Evolutionary conservation across 2,113 vertebrate species (phyloP).

Genomic region (Megaptera novaeangliae): DNA sequence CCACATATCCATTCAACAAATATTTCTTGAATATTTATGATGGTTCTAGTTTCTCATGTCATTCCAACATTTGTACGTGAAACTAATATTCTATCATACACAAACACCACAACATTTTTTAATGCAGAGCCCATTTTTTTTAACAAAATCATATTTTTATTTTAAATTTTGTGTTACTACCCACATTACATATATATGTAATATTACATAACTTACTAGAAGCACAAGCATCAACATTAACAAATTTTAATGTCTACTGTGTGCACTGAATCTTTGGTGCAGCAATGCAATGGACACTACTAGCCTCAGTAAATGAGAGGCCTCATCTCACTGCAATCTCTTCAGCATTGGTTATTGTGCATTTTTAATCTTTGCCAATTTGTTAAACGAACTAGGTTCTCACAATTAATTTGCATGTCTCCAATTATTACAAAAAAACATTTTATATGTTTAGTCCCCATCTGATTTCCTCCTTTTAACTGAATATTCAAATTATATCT

Average conservation of each 20-base stretch:
- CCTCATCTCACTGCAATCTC: neutral
- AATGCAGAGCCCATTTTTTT: neutral
- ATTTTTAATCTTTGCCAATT: neutral
- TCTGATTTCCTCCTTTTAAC: neutral
- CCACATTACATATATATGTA: neutral
- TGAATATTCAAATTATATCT: neutral
- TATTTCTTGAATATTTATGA: neutral
- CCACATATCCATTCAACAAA: neutral
- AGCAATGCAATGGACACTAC: neutral
- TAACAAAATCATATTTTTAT: neutral
- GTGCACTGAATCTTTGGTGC: neutral
- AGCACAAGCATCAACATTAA: neutral
- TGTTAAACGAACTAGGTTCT: conserved; percentile 12
- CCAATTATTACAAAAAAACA: neutral
- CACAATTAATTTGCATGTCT: neutral
- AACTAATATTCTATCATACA: neutral
- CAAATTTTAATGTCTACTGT: neutral
- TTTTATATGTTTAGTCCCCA: neutral
- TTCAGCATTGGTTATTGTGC: neutral
- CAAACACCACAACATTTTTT: neutral
- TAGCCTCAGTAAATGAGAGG: neutral
- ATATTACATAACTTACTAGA: neutral
- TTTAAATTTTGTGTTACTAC: neutral
- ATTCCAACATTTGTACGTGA: neutral
- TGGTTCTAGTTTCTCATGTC: neutral